A percentile compares a stretch with the other conserved stretches of the same genome.
Conservation (phyloP, 2,888 invertebrate genomes). For the Tipula lateralis region DNA sequence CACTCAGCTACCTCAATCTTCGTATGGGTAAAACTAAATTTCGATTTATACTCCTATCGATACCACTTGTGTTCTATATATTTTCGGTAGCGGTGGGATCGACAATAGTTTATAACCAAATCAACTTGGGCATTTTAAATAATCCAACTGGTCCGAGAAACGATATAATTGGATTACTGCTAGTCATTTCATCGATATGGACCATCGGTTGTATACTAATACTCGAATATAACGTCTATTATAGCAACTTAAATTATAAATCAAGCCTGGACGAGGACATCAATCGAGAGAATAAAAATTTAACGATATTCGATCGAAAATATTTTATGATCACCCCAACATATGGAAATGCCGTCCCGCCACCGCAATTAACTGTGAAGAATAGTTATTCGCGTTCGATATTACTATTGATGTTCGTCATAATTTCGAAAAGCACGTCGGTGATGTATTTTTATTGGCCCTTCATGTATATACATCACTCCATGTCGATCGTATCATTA, state of each 20-base stretch:
- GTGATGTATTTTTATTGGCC: not conserved
- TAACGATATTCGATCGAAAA: not conserved
- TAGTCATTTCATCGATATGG: not conserved
- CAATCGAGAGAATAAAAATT: not conserved
- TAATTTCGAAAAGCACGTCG: not conserved
- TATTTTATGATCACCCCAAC: not conserved
- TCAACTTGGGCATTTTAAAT: not conserved
- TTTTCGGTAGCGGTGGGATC: slow-evolving; percentile 25
- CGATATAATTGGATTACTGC: not conserved
- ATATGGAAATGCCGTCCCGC: not conserved
- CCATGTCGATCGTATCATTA: not conserved
- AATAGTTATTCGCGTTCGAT: not conserved
- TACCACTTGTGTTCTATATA: slow-evolving; percentile 28
- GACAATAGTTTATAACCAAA: not conserved
- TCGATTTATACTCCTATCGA: slow-evolving; percentile 26
- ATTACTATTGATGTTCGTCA: not conserved
- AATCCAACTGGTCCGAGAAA: not conserved
- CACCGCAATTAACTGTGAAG: too few species aligned
- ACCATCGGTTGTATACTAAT: not conserved
- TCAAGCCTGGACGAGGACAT: not conserved
- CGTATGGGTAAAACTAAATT: slow-evolving; percentile 12
- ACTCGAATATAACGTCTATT: not conserved
- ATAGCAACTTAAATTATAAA: not conserved
- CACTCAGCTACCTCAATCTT: slow-evolving; percentile 27
- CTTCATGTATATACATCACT: not conserved